These are phyloP conservation scores for Antheraea assamensis DNA, from an alignment of 2,888 invertebrate species.

Conservation along the genomic window DNA sequence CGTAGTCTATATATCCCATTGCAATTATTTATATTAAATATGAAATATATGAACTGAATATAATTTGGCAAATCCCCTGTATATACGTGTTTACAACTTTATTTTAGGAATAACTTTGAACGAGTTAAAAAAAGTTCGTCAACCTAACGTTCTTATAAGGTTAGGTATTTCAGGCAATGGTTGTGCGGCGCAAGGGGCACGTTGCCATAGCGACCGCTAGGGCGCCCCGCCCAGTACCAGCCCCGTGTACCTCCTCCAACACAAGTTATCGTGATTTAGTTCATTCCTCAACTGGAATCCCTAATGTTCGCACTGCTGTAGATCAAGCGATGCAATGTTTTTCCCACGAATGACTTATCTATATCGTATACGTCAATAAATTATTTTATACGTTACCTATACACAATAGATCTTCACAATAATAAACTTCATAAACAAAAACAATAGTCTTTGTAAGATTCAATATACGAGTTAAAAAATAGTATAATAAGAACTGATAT, in stretches of 20 bases:
- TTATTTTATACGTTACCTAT: not conserved
- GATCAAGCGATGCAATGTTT: not conserved
- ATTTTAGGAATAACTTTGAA: conserved; percentile 3
- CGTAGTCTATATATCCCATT: not conserved
- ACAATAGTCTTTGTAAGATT: not conserved
- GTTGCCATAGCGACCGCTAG: conserved; percentile 71
- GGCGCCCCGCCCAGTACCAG: conserved; percentile 67
- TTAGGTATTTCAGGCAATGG: conserved; percentile 45
- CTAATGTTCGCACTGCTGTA: conserved; percentile 43
- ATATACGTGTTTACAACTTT: not conserved
- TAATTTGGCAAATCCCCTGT: not conserved
- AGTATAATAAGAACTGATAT: not conserved
- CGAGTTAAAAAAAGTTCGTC: conserved; percentile 30
- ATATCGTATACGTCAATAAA: not conserved
- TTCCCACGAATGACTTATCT: not conserved
- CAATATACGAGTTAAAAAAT: not conserved
- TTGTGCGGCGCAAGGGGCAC: conserved; percentile 52
- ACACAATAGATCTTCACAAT: not conserved
- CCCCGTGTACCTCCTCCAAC: conserved; percentile 50
- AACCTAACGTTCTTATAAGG: conserved; percentile 32
- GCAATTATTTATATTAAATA: not conserved
- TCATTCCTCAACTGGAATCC: conserved; percentile 54
- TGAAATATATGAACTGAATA: not conserved
- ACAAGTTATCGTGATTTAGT: conserved; percentile 55
- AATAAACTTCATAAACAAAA: not conserved